Evolutionary conservation across 2,113 vertebrate genomes (phyloP).

Genomic region (Meleagris gallopavo): DNA sequence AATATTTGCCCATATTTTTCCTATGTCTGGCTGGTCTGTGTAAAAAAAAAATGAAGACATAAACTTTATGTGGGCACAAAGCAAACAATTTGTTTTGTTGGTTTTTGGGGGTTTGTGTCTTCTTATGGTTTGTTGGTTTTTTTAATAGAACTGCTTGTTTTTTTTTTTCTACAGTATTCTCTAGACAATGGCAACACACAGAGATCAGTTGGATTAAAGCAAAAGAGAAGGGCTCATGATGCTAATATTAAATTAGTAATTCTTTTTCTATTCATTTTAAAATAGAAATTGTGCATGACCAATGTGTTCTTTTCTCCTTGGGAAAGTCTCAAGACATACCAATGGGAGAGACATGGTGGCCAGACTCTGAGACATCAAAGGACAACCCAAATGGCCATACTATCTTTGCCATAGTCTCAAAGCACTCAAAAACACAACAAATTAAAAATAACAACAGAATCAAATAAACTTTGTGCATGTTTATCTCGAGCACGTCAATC

Average conservation of each 20-base stretch:
- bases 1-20: background rate
- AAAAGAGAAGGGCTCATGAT: background rate
- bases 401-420: background rate
- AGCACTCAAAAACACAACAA: background rate
- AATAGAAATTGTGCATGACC: conserved; percentile 8
- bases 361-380: conserved; percentile 27
- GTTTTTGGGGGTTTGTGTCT: too few species aligned
- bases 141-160: background rate
- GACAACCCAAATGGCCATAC: background rate
- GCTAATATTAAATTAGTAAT: background rate
- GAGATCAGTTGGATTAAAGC: background rate
- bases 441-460: background rate
- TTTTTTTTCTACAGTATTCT: background rate
- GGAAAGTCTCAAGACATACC: conserved; percentile 23
- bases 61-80: background rate
- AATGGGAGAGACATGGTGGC: background rate
- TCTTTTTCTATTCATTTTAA: background rate
- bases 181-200: background rate
- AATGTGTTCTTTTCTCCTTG: conserved; percentile 18
- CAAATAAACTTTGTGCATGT: background rate
- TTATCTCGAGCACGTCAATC: background rate
- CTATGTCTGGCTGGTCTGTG: background rate
- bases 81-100: background rate
- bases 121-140: too few species aligned
- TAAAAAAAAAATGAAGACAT: background rate